These are phyloP conservation scores for Cercopithecus mitis DNA, from an alignment of 2,797 vertebrate species.

Conservation along the genomic window DNA sequence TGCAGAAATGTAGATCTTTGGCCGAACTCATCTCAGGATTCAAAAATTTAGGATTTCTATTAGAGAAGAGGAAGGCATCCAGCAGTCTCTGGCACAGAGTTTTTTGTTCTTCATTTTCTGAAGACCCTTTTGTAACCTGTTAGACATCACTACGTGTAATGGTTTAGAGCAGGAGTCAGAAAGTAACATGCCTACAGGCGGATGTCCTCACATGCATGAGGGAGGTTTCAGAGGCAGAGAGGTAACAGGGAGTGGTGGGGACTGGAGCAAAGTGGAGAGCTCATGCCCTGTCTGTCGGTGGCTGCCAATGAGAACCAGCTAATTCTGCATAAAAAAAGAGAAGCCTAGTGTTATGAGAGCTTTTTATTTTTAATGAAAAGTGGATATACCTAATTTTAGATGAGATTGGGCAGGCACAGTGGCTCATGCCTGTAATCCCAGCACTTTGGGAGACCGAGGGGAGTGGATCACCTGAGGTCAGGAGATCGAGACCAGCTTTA, in stretches of 20 bases:
- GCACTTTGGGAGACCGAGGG: too few species aligned
- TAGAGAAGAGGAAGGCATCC: background rate
- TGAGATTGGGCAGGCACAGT: too few species aligned
- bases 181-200: background rate
- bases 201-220: background rate
- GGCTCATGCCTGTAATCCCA: too few species aligned
- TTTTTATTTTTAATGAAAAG: background rate
- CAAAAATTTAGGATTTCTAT: background rate
- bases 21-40: background rate
- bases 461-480: too few species aligned
- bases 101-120: background rate
- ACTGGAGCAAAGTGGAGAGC: background rate
- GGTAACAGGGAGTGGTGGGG: background rate
- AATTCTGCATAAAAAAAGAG: background rate
- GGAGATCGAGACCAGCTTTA: too few species aligned
- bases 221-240: background rate
- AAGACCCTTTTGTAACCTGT: background rate
- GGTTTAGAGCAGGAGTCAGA: background rate
- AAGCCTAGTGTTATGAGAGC: background rate
- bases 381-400: too few species aligned
- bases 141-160: background rate
- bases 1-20: background rate
- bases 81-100: background rate
- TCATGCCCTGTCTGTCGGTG: background rate
- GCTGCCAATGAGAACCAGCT: background rate